Evolutionary conservation across 2,888 invertebrate genomes (phyloP).

Genomic region (Lumbricus terrestris): DNA sequence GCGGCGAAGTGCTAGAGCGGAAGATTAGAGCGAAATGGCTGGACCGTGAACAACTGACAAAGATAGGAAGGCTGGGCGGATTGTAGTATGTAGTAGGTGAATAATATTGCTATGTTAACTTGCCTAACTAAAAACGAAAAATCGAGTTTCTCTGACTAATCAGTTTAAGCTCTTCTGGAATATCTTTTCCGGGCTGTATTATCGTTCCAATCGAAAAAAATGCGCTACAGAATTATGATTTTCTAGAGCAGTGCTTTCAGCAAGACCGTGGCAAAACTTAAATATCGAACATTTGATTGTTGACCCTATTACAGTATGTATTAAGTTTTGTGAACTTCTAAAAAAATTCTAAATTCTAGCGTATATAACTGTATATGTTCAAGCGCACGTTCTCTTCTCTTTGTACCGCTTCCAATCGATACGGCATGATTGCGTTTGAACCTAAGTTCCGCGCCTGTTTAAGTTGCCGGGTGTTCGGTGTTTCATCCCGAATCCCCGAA

Average conservation of each 20-base stretch:
- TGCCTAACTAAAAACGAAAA: too few species aligned
- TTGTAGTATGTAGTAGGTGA: too few species aligned
- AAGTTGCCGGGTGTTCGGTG: background rate
- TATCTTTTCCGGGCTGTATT: too few species aligned
- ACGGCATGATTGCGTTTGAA: background rate
- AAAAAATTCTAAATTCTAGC: background rate
- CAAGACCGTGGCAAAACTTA: conserved; percentile 3
- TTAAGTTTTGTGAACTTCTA: background rate
- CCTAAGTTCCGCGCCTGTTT: background rate
- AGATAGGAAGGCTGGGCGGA: too few species aligned
- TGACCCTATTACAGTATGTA: background rate
- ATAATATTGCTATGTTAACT: too few species aligned
- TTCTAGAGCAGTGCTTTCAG: background rate
- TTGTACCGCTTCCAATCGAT: background rate
- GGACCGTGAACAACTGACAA: too few species aligned
- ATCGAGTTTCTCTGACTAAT: too few species aligned
- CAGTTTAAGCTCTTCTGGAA: too few species aligned
- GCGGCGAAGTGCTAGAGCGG: too few species aligned
- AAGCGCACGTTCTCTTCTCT: background rate
- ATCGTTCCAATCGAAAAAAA: background rate
- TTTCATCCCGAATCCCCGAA: too few species aligned
- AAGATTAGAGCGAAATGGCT: too few species aligned
- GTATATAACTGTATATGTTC: background rate
- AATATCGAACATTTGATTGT: background rate
- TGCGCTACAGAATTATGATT: background rate